phyloP scores from a whole-genome alignment of 37 sponge, comb jelly and placozoan species.

The Ianthella basta region DNA sequence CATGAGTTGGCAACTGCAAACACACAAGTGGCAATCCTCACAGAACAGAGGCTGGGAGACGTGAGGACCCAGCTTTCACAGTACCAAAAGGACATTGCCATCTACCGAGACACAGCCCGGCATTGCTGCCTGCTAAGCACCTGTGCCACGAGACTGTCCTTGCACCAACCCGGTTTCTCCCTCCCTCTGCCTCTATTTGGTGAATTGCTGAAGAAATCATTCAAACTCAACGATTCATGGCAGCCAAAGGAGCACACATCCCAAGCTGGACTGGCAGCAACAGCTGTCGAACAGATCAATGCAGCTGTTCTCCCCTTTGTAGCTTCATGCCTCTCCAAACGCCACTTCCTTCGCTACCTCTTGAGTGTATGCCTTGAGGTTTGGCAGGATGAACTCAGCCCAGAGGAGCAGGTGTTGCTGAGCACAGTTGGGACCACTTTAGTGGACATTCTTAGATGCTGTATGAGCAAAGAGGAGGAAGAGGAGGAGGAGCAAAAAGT shows the following conservation, averaged over 20 bases:
- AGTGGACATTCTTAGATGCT: not conserved
- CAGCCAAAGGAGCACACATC: not conserved
- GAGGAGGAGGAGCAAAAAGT: not conserved
- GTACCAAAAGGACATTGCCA: not conserved
- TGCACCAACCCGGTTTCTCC: not conserved
- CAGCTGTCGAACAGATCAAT: constrained; percentile 8
- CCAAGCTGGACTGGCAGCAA: not conserved
- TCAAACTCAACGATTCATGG: not conserved
- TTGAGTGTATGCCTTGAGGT: not conserved
- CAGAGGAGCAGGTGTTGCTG: not conserved
- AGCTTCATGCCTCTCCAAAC: not conserved
- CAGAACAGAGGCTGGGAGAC: constrained; percentile 15
- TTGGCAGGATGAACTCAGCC: not conserved
- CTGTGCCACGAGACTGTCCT: not conserved
- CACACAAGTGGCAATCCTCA: not conserved
- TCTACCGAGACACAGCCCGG: not conserved
- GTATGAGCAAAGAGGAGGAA: not conserved
- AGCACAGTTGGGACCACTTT: not conserved
- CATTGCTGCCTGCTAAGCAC: constrained; percentile 4
- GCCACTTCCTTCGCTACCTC: not conserved
- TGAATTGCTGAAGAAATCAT: not conserved
- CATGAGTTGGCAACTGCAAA: not conserved
- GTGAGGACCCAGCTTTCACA: not conserved
- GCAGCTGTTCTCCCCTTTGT: not conserved
- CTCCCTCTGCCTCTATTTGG: constrained; percentile 14